These are phyloP conservation scores for Doryteuthis pealeii DNA, from an alignment of 1,140 invertebrate genomes.

Conservation along the genomic window DNA sequence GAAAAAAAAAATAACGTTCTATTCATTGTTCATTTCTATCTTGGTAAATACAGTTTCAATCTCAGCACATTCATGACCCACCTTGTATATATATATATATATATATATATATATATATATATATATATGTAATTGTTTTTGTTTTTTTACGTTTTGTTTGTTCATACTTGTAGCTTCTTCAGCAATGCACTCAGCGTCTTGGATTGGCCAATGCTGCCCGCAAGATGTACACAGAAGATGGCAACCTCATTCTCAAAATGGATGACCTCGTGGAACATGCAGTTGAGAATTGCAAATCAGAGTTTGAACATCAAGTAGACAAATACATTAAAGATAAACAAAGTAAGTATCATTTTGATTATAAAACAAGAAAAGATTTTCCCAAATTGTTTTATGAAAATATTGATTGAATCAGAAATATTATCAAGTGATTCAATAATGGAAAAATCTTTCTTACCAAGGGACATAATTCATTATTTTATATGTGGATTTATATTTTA, in stretches of 20 bases:
- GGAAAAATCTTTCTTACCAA: too few species aligned
- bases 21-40: too few species aligned
- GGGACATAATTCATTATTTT: too few species aligned
- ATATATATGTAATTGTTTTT: too few species aligned
- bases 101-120: neutral
- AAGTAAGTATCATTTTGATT: neutral
- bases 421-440: too few species aligned
- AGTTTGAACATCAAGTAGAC: conserved; percentile 42
- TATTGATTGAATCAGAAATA: too few species aligned
- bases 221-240: conserved; percentile 54
- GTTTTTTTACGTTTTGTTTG: neutral
- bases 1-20: too few species aligned
- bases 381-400: neutral
- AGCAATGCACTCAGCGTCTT: conserved; percentile 52
- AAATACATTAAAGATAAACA: conserved; percentile 13
- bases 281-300: conserved; percentile 45
- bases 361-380: neutral
- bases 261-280: conserved; percentile 55
- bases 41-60: too few species aligned
- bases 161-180: conserved; percentile 48
- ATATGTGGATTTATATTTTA: too few species aligned
- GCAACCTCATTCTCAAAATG: conserved; percentile 50
- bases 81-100: neutral
- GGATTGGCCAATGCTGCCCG: conserved; percentile 49
- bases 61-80: too few species aligned